A percentile compares a stretch with the other conserved stretches of the same genome.
Evolutionary conservation across 2,113 vertebrate species (phyloP).

Genomic region (Otolemur garnettii): DNA sequence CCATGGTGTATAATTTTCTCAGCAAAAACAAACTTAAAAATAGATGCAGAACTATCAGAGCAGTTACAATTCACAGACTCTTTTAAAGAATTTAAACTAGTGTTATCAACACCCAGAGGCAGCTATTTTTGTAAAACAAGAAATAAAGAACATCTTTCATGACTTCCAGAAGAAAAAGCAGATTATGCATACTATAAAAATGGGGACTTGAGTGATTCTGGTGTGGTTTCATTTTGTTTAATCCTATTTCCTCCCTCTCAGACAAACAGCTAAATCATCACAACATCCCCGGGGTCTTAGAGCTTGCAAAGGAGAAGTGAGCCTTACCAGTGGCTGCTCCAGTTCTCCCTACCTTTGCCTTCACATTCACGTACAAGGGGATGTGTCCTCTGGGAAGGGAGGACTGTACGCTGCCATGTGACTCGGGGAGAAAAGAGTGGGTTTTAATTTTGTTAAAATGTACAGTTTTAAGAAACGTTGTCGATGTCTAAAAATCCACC

Average conservation of each 20-base stretch:
- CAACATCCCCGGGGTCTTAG: conserved; percentile 30
- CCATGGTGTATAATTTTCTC: conserved; percentile 79
- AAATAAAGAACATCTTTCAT: conserved; percentile 79
- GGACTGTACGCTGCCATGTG: conserved; percentile 66
- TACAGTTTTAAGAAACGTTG: conserved; percentile 83
- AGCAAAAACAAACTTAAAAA: conserved; percentile 83
- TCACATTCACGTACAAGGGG: background rate
- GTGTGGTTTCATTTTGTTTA: conserved; percentile 75
- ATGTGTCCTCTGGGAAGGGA: conserved; percentile 62
- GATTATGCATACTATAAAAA: conserved; percentile 78
- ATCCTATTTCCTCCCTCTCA: conserved; percentile 69
- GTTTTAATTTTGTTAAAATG: conserved; percentile 86
- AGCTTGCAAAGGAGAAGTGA: conserved; percentile 66
- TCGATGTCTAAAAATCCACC: conserved; percentile 84
- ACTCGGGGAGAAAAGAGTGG: conserved; percentile 73
- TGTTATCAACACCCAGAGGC: conserved; percentile 73
- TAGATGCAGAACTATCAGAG: conserved; percentile 69
- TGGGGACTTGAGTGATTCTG: conserved; percentile 61
- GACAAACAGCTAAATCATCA: conserved; percentile 63
- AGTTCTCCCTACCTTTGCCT: conserved; percentile 34
- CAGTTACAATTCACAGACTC: conserved; percentile 70
- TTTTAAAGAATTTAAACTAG: conserved; percentile 78
- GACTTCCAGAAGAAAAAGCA: conserved; percentile 69
- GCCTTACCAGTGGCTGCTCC: conserved; percentile 43
- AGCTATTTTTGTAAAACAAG: conserved; percentile 78